Evolutionary conservation across 1,140 invertebrate genomes (phyloP).

Genomic region (Lepidostoma basale): DNA sequence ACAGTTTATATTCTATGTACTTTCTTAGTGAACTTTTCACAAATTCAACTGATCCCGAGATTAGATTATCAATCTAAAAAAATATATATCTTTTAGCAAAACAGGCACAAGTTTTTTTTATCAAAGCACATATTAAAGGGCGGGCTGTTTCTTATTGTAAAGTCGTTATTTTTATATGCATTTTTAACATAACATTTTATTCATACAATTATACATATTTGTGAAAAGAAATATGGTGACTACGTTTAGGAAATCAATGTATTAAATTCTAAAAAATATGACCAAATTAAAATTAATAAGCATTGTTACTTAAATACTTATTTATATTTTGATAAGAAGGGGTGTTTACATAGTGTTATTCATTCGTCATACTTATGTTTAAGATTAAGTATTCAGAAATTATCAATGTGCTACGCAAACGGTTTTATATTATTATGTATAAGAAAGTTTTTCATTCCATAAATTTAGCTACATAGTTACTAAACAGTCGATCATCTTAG

Average conservation of each 20-base stretch:
- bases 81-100: background rate
- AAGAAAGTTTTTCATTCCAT: constrained; percentile 14
- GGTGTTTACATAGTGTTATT: background rate
- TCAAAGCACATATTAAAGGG: background rate
- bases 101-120: background rate
- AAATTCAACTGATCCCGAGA: background rate
- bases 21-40: constrained; percentile 17
- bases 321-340: background rate
- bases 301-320: no score
- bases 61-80: background rate
- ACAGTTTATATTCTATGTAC: constrained; percentile 2
- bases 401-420: background rate
- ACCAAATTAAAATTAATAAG: no score
- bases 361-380: background rate
- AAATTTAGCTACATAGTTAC: constrained; percentile 17
- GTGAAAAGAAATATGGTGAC: no score
- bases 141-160: constrained; percentile 39
- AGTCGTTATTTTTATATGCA: constrained; percentile 27
- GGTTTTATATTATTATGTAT: no score
- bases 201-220: no score
- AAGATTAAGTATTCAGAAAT: constrained; percentile 6
- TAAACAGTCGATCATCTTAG: constrained; percentile 1
- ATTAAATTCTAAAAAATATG: no score
- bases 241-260: no score
- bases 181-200: background rate